Conservation (phyloP, 1,140 invertebrate species). For the Arion vulgaris region DNA sequence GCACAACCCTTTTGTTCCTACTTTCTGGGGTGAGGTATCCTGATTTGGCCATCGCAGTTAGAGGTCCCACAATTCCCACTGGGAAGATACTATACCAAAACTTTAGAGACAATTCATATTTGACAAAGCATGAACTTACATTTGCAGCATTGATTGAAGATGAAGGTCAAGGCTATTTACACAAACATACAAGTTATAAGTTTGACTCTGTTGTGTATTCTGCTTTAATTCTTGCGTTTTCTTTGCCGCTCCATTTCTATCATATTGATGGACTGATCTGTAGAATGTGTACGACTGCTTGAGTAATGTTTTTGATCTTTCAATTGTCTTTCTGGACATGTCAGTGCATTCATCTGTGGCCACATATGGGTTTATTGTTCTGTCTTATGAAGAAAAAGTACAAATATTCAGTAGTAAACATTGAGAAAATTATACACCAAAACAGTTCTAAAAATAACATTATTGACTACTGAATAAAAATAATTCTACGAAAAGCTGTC, state of each 20-base stretch:
- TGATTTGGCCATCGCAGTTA: too few relatives aligned
- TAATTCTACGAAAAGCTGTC: too few relatives aligned
- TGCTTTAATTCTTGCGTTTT: neutral
- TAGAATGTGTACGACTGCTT: conserved; percentile 6
- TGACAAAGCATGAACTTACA: too few relatives aligned
- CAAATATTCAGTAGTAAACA: neutral
- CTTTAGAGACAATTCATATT: too few relatives aligned
- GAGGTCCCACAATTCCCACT: too few relatives aligned
- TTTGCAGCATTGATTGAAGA: conserved; percentile 6
- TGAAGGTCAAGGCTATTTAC: conserved; percentile 22
- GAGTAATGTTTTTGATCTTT: neutral
- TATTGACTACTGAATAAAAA: too few relatives aligned
- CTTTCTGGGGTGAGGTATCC: too few relatives aligned
- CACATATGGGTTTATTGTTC: neutral
- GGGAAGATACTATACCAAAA: too few relatives aligned
- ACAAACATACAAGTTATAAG: neutral
- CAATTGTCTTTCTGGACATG: neutral
- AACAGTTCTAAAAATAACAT: too few relatives aligned
- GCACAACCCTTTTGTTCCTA: too few relatives aligned
- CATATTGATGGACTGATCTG: neutral
- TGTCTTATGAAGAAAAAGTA: neutral
- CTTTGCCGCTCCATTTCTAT: neutral
- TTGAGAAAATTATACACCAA: too few relatives aligned
- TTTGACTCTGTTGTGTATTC: neutral
- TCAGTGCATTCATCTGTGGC: neutral